These are phyloP conservation scores for Probaryconus sp. DNA, from an alignment of 1,140 invertebrate genomes.

Conservation along the genomic window DNA sequence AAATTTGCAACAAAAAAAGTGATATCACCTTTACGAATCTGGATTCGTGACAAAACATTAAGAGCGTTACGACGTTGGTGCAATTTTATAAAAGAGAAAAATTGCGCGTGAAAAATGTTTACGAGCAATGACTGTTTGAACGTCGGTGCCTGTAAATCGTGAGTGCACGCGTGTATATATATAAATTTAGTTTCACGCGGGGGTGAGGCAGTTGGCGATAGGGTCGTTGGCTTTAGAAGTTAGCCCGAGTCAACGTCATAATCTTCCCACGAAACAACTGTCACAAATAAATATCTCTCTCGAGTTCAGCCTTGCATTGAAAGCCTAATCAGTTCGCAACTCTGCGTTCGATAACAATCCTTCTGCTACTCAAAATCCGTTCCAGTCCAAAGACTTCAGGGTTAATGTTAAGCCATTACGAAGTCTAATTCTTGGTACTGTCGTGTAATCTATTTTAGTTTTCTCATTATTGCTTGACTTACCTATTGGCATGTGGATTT, in stretches of 20 bases:
- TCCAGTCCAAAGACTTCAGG: not conserved
- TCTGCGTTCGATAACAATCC: too few relatives aligned
- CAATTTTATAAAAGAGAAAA: too few relatives aligned
- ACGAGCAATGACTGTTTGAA: too few relatives aligned
- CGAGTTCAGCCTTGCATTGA: constrained; percentile 49
- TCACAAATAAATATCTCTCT: constrained; percentile 50
- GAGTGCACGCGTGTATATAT: constrained; percentile 15
- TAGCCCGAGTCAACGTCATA: constrained; percentile 32
- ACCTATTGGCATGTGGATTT: constrained; percentile 56
- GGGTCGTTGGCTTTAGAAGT: constrained; percentile 59
- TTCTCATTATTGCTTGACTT: constrained; percentile 34
- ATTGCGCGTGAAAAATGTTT: too few relatives aligned
- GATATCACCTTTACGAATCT: too few relatives aligned
- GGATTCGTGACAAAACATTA: too few relatives aligned
- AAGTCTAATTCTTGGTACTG: too few relatives aligned
- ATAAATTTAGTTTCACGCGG: constrained; percentile 48
- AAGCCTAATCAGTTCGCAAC: too few relatives aligned
- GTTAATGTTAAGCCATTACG: too few relatives aligned
- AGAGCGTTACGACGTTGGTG: too few relatives aligned
- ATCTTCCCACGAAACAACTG: constrained; percentile 51
- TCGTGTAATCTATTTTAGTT: constrained; percentile 48
- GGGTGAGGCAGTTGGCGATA: constrained; percentile 46
- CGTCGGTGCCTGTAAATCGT: not conserved
- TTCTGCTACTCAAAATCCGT: not conserved
- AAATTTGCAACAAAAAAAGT: too few relatives aligned